Conservation (phyloP, 2,888 invertebrate genomes). For the Tetragnatha montana region DNA sequence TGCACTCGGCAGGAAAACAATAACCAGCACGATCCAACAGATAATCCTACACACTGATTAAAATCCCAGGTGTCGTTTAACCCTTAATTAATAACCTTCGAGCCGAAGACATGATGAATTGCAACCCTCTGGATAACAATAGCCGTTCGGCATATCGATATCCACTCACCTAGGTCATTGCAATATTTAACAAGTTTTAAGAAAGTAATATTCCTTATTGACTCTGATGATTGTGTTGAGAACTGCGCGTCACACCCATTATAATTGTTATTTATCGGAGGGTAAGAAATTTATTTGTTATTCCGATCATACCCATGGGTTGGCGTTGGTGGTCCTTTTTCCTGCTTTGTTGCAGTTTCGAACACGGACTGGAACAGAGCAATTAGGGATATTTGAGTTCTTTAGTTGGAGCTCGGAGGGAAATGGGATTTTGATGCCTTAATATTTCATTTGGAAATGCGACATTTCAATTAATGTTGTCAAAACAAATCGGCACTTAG, state of each 20-base stretch:
- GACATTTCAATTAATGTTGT: not conserved
- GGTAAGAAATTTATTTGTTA: conserved; percentile 34
- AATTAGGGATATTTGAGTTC: not conserved
- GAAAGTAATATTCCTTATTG: conserved; percentile 48
- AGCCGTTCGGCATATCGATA: conserved; percentile 2
- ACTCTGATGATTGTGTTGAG: conserved; percentile 56
- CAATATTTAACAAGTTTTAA: conserved; percentile 58
- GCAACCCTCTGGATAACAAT: conserved; percentile 34
- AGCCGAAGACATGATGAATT: conserved; percentile 33
- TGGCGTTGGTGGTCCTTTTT: not conserved
- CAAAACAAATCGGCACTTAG: not conserved
- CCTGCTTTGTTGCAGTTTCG: not conserved
- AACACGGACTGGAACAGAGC: not conserved
- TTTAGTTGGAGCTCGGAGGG: not conserved
- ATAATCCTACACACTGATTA: conserved; percentile 25
- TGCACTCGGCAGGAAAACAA: conserved; percentile 8
- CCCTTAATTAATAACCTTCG: conserved; percentile 58
- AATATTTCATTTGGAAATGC: not conserved
- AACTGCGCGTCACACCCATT: conserved; percentile 48
- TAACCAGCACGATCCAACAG: conserved; percentile 20
- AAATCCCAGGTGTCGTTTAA: conserved; percentile 49
- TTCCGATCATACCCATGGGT: conserved; percentile 23
- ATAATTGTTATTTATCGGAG: conserved; percentile 64
- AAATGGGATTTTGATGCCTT: not conserved
- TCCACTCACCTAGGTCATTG: conserved; percentile 48